phyloP scores from a whole-genome alignment of 1,140 invertebrate genomes.

The Meteorus sp. region DNA sequence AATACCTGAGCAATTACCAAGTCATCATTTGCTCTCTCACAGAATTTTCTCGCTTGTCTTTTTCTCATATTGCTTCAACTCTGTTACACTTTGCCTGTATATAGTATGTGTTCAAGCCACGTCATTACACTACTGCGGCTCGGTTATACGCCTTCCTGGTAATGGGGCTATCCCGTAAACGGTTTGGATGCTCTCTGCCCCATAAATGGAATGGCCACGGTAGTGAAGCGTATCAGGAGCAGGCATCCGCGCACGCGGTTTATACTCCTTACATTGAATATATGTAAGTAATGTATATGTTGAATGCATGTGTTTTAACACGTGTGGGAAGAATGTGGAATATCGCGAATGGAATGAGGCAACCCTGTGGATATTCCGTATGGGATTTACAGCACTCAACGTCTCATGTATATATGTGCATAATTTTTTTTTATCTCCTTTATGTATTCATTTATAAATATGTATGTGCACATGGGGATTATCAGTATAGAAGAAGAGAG shows the following conservation, averaged over 20 bases:
- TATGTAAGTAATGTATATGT: too few species aligned
- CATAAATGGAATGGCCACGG: constrained; percentile 48
- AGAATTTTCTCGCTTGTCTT: too few species aligned
- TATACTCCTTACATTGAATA: too few species aligned
- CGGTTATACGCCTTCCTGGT: constrained; percentile 28
- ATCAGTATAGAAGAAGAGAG: too few species aligned
- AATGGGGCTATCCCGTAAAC: constrained; percentile 43
- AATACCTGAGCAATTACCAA: not conserved
- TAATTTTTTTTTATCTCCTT: too few species aligned
- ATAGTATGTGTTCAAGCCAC: too few species aligned
- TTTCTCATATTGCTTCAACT: not conserved
- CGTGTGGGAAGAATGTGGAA: constrained; percentile 59
- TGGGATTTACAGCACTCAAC: not conserved
- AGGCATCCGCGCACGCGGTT: constrained; percentile 47
- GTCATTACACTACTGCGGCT: constrained; percentile 9
- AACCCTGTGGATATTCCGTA: constrained; percentile 42
- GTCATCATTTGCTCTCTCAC: too few species aligned
- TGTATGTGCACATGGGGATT: too few species aligned
- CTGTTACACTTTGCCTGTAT: too few species aligned
- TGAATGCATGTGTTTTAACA: constrained; percentile 51
- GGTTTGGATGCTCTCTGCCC: constrained; percentile 48
- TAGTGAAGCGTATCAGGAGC: constrained; percentile 46
- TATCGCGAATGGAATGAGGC: constrained; percentile 55
- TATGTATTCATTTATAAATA: too few species aligned
- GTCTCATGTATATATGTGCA: not conserved